phyloP scores from a whole-genome alignment of 1,140 invertebrate species.

The Aphidius gifuensis region DNA sequence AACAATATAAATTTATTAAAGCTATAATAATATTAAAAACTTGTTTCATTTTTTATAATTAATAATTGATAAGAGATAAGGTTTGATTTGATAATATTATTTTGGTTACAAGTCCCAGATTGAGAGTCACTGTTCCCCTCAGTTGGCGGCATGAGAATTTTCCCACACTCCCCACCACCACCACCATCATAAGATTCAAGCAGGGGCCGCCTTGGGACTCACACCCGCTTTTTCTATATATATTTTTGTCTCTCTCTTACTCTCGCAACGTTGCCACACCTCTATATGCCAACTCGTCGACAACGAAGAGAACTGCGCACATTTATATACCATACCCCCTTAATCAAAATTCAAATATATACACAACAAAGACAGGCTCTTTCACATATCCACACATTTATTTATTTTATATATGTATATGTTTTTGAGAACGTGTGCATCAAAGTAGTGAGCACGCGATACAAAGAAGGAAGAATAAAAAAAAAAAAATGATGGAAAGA shows the following conservation, averaged over 20 bases:
- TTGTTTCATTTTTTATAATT: too few relatives aligned
- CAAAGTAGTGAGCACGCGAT: slow-evolving; percentile 7
- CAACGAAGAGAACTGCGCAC: slow-evolving; percentile 22
- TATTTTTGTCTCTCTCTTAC: too few relatives aligned
- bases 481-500: slow-evolving; percentile 13
- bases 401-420: neutral
- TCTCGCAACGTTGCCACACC: slow-evolving; percentile 53
- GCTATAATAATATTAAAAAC: too few relatives aligned
- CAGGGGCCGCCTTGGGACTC: slow-evolving; percentile 39
- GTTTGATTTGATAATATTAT: too few relatives aligned
- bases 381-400: neutral
- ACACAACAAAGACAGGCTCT: neutral
- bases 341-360: neutral
- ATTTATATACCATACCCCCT: neutral
- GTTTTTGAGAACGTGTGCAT: neutral
- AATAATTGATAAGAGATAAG: too few relatives aligned
- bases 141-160: slow-evolving; percentile 54
- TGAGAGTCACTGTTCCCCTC: slow-evolving; percentile 42
- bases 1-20: neutral
- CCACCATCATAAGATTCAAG: slow-evolving; percentile 40
- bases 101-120: slow-evolving; percentile 18
- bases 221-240: slow-evolving; percentile 36
- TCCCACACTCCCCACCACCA: slow-evolving; percentile 51
- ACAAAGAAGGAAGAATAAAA: slow-evolving; percentile 7
- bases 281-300: slow-evolving; percentile 23